Evolutionary conservation across 2,888 invertebrate species (phyloP).

Genomic region (Carterocephalus palaemon): DNA sequence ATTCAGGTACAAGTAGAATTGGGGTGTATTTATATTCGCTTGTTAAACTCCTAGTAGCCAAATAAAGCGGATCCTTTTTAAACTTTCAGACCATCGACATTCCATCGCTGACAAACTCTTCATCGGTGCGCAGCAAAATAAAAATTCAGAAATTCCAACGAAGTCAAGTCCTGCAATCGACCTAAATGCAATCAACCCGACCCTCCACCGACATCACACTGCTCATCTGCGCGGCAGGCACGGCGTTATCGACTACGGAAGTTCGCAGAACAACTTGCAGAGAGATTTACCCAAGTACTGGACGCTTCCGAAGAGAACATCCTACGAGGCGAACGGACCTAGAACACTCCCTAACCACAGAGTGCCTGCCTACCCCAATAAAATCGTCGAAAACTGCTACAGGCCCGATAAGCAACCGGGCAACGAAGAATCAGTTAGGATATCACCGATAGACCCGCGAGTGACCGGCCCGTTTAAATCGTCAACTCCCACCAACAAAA

Average conservation of each 20-base stretch:
- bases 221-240: constrained; percentile 62
- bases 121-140: constrained; percentile 49
- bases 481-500: constrained; percentile 82
- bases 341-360: constrained; percentile 35
- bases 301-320: constrained; percentile 75
- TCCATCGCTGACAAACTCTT: constrained; percentile 78
- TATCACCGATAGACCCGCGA: constrained; percentile 84
- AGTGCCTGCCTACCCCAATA: constrained; percentile 43
- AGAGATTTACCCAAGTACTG: constrained; percentile 75
- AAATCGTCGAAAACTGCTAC: constrained; percentile 36
- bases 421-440: constrained; percentile 70
- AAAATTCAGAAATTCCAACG: constrained; percentile 20
- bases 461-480: constrained; percentile 80
- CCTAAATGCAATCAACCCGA: constrained; percentile 53
- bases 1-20: background rate
- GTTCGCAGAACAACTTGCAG: constrained; percentile 38
- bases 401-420: constrained; percentile 28
- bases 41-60: background rate
- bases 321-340: constrained; percentile 40
- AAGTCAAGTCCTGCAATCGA: constrained; percentile 41
- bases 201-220: constrained; percentile 52
- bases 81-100: constrained; percentile 81
- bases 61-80: constrained; percentile 2
- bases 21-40: constrained; percentile 3
- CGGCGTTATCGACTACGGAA: constrained; percentile 55